Conservation (phyloP, 1,140 invertebrate species). For the Zeugodacus cucurbitae region DNA sequence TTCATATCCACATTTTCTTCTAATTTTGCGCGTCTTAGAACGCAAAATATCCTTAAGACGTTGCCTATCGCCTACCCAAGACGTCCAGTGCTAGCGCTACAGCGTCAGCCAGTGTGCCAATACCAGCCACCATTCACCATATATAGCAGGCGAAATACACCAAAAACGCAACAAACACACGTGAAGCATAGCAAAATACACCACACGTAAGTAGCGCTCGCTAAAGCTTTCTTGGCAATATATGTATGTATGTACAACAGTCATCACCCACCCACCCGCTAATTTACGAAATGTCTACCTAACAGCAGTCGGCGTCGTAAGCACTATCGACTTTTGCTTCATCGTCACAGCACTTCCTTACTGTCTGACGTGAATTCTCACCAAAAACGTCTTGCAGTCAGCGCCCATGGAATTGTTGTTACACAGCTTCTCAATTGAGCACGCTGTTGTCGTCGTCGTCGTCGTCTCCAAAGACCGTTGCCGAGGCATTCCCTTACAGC, state of each 20-base stretch:
- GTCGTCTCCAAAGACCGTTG: background rate
- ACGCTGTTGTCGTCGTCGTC: background rate
- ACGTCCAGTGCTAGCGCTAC: background rate
- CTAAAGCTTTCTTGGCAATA: background rate
- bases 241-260: background rate
- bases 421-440: background rate
- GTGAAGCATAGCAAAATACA: background rate
- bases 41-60: slow-evolving; percentile 20
- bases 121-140: background rate
- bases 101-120: background rate
- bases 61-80: background rate
- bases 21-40: slow-evolving; percentile 14
- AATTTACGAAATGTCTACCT: background rate
- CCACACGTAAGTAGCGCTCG: background rate
- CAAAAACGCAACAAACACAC: background rate
- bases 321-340: background rate
- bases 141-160: background rate
- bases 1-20: slow-evolving; percentile 39
- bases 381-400: background rate
- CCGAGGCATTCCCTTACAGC: background rate
- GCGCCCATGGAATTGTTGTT: background rate
- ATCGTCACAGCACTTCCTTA: background rate
- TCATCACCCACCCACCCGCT: background rate
- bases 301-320: background rate
- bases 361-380: background rate